A percentile compares a stretch with the other conserved stretches of the same genome.
Evolutionary conservation across 2,797 vertebrate genomes (phyloP).

Genomic region (Propithecus perrieri): DNA sequence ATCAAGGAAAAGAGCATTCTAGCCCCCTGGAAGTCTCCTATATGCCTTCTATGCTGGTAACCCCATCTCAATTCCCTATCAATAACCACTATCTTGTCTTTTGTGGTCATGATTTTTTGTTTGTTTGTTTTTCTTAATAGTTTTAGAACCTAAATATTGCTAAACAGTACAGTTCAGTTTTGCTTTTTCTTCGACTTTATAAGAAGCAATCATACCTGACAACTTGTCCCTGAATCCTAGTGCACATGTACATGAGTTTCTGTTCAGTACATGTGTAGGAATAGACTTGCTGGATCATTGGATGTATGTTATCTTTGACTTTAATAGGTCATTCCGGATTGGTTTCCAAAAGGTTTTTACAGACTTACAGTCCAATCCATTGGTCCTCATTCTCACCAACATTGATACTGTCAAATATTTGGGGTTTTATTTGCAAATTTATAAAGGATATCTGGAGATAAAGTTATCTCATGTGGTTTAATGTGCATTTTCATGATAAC

Average conservation of each 20-base stretch:
- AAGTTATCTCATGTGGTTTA: neutral
- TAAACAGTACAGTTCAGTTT: neutral
- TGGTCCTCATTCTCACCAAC: neutral
- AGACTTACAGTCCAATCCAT: neutral
- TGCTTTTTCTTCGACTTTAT: neutral
- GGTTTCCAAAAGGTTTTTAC: neutral
- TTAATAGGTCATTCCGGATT: neutral
- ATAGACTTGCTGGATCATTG: neutral
- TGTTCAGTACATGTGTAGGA: neutral
- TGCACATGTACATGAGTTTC: neutral
- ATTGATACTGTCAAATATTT: neutral
- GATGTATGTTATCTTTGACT: neutral
- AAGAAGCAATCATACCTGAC: neutral
- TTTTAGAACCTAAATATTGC: neutral
- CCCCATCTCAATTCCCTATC: no score
- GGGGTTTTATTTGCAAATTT: neutral
- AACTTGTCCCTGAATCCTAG: neutral
- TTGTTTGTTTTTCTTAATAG: neutral
- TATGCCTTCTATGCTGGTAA: neutral
- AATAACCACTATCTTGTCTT: neutral
- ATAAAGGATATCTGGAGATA: neutral
- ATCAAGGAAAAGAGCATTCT: neutral
- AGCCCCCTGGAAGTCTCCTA: neutral
- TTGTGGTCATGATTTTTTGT: neutral
- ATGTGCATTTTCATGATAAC: neutral